Conservation (phyloP, 2,888 invertebrate species). For the Julus scanicus region DNA sequence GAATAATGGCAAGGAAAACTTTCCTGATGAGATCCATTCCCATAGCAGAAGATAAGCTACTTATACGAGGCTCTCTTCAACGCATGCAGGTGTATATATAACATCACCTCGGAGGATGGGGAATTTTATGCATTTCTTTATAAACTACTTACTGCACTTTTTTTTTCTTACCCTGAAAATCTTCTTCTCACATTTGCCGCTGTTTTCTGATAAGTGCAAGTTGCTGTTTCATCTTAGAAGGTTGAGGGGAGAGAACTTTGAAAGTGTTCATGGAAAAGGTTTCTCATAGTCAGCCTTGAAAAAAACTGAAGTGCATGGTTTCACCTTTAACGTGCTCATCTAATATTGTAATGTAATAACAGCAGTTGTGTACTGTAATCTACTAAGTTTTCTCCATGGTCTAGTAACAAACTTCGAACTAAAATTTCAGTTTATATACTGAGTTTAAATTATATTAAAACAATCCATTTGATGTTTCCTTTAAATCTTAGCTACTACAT, state of each 20-base stretch:
- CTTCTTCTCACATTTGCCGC: background rate
- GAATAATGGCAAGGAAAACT: slow-evolving; percentile 39
- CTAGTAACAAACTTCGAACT: too few relatives aligned
- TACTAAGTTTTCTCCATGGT: too few relatives aligned
- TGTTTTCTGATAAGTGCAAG: background rate
- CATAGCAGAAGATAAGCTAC: slow-evolving; percentile 4
- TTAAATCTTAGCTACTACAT: too few relatives aligned
- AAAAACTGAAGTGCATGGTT: background rate
- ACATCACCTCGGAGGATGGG: slow-evolving; percentile 16
- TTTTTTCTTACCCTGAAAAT: background rate
- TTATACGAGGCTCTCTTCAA: background rate
- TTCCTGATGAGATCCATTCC: slow-evolving; percentile 42
- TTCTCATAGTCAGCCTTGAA: background rate
- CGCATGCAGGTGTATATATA: background rate
- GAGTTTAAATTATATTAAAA: too few relatives aligned
- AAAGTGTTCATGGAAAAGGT: background rate
- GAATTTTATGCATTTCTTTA: slow-evolving; percentile 36
- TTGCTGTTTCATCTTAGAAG: background rate
- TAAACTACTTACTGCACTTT: slow-evolving; percentile 22
- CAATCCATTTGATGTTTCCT: too few relatives aligned
- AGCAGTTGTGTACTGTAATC: too few relatives aligned
- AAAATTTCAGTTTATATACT: too few relatives aligned
- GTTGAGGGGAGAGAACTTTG: background rate
- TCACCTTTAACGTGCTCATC: background rate
- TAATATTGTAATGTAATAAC: background rate